A percentile compares a stretch with the other conserved stretches of the same genome.
These are phyloP conservation scores for Coptodon rendalli DNA, from an alignment of 2,113 vertebrate genomes.

Conservation along the genomic window DNA sequence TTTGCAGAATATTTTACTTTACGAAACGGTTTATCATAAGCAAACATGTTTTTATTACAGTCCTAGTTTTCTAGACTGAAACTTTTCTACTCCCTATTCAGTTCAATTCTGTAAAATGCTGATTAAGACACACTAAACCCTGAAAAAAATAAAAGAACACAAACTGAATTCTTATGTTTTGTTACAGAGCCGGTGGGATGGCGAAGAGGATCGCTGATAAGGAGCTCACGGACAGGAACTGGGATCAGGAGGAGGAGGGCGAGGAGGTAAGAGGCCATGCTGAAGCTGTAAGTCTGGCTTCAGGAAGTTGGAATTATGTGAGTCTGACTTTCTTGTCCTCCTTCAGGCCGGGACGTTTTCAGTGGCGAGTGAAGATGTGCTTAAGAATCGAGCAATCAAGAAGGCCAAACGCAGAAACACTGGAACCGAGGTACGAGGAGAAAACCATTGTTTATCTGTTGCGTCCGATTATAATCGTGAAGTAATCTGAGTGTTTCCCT, in stretches of 20 bases:
- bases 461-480: not conserved
- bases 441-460: not conserved
- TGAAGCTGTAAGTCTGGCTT: not conserved
- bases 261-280: constrained; percentile 80
- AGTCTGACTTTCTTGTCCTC: not conserved
- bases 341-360: constrained; percentile 90
- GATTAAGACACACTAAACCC: not conserved
- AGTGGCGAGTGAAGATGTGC: constrained; percentile 86
- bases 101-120: not conserved
- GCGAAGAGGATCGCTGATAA: constrained; percentile 96
- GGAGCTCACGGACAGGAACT: constrained; percentile 93
- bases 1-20: not conserved
- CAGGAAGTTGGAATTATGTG: not conserved
- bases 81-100: not conserved
- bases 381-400: constrained; percentile 91
- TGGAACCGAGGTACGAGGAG: constrained; percentile 67
- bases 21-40: no score
- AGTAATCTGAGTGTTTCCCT: not conserved
- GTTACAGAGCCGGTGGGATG: constrained; percentile 69
- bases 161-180: not conserved
- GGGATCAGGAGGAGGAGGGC: constrained; percentile 95
- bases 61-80: not conserved
- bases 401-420: constrained; percentile 86
- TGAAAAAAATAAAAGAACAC: not conserved
- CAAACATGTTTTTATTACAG: not conserved